These are phyloP conservation scores for Meandrusa payeni DNA, from an alignment of 2,888 invertebrate genomes.

Conservation along the genomic window DNA sequence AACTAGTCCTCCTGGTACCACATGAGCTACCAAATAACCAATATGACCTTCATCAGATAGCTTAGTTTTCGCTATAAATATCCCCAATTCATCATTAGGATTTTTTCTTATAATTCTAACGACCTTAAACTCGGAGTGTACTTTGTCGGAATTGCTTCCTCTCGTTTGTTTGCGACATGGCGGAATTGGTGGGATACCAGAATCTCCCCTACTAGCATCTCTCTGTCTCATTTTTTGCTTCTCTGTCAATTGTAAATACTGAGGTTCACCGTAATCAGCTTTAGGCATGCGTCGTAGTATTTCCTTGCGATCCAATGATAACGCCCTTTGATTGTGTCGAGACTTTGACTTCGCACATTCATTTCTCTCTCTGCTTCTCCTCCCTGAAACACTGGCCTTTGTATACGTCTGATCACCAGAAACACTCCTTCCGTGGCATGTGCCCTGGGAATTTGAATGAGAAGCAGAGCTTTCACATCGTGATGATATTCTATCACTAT, in stretches of 20 bases:
- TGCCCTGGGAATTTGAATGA: conserved; percentile 56
- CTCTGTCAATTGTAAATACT: conserved; percentile 70
- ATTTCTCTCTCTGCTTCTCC: conserved; percentile 64
- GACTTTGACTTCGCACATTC: conserved; percentile 55
- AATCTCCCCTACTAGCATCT: conserved; percentile 56
- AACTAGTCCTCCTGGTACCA: conserved; percentile 85
- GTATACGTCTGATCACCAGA: conserved; percentile 72
- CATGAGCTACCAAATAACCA: conserved; percentile 86
- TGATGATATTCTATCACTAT: conserved; percentile 76
- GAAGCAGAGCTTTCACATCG: conserved; percentile 78
- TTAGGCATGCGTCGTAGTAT: conserved; percentile 74
- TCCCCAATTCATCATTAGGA: conserved; percentile 84
- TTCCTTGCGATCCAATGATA: conserved; percentile 79
- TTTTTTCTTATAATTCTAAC: conserved; percentile 80
- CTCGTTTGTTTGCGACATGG: conserved; percentile 63
- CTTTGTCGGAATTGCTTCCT: conserved; percentile 52
- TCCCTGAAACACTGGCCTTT: conserved; percentile 58
- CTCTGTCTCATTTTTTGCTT: conserved; percentile 75
- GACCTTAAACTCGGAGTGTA: conserved; percentile 62
- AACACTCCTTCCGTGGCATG: conserved; percentile 71
- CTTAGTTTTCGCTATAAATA: conserved; percentile 85
- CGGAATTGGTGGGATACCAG: conserved; percentile 75
- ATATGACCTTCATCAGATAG: conserved; percentile 80
- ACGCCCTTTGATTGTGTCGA: conserved; percentile 72
- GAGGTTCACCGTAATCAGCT: conserved; percentile 62